Evolutionary conservation across 2,113 vertebrate genomes (phyloP), one percentile per base, ranked within the genome.

Genomic region (Atlantisia rogersi): DNA sequence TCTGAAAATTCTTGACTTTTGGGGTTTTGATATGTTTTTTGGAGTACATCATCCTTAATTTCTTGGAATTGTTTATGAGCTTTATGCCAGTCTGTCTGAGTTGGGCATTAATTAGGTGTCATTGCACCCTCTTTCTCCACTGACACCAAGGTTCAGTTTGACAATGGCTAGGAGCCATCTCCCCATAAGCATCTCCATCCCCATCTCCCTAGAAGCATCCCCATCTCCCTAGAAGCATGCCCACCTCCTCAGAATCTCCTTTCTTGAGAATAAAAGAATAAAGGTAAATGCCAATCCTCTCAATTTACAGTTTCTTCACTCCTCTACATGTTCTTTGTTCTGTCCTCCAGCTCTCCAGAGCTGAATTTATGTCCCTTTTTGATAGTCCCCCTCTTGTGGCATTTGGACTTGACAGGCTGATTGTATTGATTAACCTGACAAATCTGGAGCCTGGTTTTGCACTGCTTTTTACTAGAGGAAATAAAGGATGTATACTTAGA

Each of bases 21-120:
- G 7, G 29, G 22, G 22, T 44, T 90, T 55, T 69, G 24, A 6
- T 62, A 1, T 2, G 0, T 73, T 93, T 78, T 84, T 40, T 74
- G 60, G 60, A 40, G 60, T 44, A 11, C 11, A 1, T 71, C 13
- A 5, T 55, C 69, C 40, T 59, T 3, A 8, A n/a, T 77, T 74
- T 55, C 52, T 59, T 63, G 16, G 75, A 31, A 8, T 64, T 55
- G 11, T 82, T 65, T 10, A 7, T 63, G 11, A n/a, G n/a, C 12
- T 64, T 39, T 29, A 39, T 71, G 48, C 48, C 75, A 15, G 14
- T 16, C 12, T 31, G 1, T 29, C 44, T 32, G 77, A 90, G 37
- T 73, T 74, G 88, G 35, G 17, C 26, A 2, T 32, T 84, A 10
- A 3, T 16, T 5, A 0, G 0, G 25, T 22, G 29, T 28, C 74